Evolutionary conservation across 2,113 vertebrate species (phyloP), one percentile per base, ranked within the genome.

Genomic region (Lycocorax pyrrhopterus): DNA sequence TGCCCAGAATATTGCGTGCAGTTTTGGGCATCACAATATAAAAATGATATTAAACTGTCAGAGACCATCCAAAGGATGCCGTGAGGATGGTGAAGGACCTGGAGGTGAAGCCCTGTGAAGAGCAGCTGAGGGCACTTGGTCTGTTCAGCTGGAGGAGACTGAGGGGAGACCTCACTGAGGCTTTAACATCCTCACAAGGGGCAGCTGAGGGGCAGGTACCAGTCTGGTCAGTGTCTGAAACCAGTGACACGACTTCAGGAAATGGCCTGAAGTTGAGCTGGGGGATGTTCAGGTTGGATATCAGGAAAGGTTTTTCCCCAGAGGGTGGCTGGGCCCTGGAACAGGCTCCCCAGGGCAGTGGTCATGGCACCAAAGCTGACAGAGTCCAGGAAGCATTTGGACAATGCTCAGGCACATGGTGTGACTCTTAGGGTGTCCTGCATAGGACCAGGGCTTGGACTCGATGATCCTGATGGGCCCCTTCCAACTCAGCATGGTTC

Each of bases 1-100:
- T 46, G 35, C 20, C 37, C 32, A 25, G 26, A 26, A 37, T 37
- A 11, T 3, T 21, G 46, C 10, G 26, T 10, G 47, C 47, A 22
- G 7, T 18, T 72, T 1, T 37, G 13, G n/a, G 22, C 7, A 10
- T 10, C 4, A 18, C 10, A 8, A 1, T 3, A 1, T n/a, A 9
- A 55, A 73, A 55, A 33, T 7, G 11, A 5, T n/a, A 39, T 27
- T 55, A 7, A 84, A 33, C 22, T 33, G 6, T 18, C 22, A 47
- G 39, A 33, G 9, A 22, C 8, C 4, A 11, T n/a, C 39, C 41
- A 63, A 74, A 64, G 29, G 27, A 33, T 33, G 29, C 12, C 15
- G 6, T 39, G 9, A 33, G 23, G 41, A n/a, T n/a, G 23, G 1
- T 15, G 49, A 55, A 33, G 22, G 16, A 14, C 23, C 29, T 56